Conservation (phyloP, 2,797 vertebrate species). For the Pangasius macronema region DNA sequence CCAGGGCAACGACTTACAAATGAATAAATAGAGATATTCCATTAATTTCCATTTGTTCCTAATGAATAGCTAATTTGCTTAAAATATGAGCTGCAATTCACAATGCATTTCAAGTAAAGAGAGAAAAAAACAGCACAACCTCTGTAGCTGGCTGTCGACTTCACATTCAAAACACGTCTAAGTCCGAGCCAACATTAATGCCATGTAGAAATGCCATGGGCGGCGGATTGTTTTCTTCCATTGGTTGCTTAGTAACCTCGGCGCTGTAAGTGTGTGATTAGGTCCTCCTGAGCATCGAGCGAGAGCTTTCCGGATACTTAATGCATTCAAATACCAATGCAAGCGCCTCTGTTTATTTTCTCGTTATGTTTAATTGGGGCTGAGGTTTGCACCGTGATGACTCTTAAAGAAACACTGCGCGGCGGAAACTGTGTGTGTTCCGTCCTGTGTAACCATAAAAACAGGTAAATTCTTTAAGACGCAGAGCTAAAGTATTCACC, state of each 20-base stretch:
- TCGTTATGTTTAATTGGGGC: constrained; percentile 50
- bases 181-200: constrained; percentile 61
- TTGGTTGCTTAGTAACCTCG: constrained; percentile 65
- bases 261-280: constrained; percentile 64
- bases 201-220: constrained; percentile 63
- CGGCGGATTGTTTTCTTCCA: constrained; percentile 59
- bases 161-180: constrained; percentile 55
- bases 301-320: constrained; percentile 57
- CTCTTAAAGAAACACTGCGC: constrained; percentile 29
- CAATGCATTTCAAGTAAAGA: constrained; percentile 2
- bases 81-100: constrained; percentile 29
- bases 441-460: neutral
- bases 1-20: neutral
- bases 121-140: neutral
- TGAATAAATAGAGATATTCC: constrained; percentile 18
- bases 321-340: constrained; percentile 52
- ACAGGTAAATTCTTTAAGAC: neutral
- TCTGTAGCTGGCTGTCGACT: constrained; percentile 32
- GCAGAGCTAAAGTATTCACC: neutral
- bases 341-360: constrained; percentile 44
- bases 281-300: constrained; percentile 59
- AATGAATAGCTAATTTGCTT: constrained; percentile 29
- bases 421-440: neutral
- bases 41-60: neutral
- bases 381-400: constrained; percentile 17